phyloP scores from a whole-genome alignment of 2,113 vertebrate genomes.

The Tachysurus fulvidraco region DNA sequence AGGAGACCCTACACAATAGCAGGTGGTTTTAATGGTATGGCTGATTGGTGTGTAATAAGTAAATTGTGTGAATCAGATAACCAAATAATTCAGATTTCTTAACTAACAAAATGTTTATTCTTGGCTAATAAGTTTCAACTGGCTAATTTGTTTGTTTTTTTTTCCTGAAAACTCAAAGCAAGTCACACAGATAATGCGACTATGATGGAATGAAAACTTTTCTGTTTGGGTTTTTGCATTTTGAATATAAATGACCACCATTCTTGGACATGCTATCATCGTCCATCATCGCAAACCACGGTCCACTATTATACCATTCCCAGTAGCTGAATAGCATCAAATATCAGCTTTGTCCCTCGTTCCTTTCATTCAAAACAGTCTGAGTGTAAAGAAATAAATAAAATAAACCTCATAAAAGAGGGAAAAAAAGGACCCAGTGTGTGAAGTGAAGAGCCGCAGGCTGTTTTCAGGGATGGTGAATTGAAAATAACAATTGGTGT shows the following conservation, averaged over 20 bases:
- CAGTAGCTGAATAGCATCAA: neutral
- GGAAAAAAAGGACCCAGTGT: conserved; percentile 9
- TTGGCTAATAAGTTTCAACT: neutral
- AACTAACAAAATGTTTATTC: neutral
- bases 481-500: conserved; percentile 44
- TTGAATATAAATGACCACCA: neutral
- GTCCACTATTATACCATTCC: neutral
- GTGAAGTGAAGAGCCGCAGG: conserved; percentile 25
- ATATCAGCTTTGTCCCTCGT: neutral
- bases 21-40: too few species aligned
- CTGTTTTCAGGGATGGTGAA: conserved; percentile 41
- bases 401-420: conserved; percentile 23
- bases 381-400: conserved; percentile 24
- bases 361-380: conserved; percentile 5
- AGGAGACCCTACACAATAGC: too few species aligned
- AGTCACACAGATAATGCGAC: neutral
- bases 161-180: neutral
- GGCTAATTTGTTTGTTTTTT: neutral
- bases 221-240: neutral
- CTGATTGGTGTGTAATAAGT: too few species aligned
- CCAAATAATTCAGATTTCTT: neutral
- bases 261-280: conserved; percentile 4
- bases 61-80: neutral
- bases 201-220: neutral
- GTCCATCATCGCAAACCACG: neutral